phyloP scores from a whole-genome alignment of 2,888 invertebrate species.

The Cephus runcator region DNA sequence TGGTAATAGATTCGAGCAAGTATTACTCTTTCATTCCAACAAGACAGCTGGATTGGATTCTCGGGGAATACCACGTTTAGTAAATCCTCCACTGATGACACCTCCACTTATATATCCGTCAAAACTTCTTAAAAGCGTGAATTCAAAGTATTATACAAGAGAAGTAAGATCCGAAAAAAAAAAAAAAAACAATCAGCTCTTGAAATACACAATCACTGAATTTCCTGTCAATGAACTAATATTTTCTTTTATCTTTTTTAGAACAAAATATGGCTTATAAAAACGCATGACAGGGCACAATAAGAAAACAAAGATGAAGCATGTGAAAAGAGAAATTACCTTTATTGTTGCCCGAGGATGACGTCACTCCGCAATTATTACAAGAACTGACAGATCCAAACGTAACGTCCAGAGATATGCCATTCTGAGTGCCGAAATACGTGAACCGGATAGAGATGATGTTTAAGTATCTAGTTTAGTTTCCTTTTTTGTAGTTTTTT shows the following conservation, averaged over 20 bases:
- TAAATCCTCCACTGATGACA: background rate
- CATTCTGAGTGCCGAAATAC: background rate
- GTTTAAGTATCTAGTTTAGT: background rate
- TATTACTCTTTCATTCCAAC: background rate
- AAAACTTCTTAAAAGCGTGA: background rate
- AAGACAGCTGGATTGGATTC: background rate
- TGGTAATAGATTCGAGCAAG: background rate
- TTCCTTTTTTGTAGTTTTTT: background rate
- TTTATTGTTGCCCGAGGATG: background rate
- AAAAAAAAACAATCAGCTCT: background rate
- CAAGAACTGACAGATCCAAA: background rate
- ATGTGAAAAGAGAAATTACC: background rate
- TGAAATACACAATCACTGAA: background rate
- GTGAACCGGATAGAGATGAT: background rate
- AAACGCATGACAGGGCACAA: background rate
- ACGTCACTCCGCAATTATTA: background rate
- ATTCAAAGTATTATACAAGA: background rate
- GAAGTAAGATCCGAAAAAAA: background rate
- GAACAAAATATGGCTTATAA: background rate
- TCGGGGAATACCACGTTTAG: background rate
- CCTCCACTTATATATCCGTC: background rate
- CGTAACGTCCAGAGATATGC: background rate
- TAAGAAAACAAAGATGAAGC: background rate
- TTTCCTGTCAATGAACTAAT: background rate
- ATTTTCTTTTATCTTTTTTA: background rate